Conservation (phyloP, 2,113 vertebrate species). For the Pithys albifrons region DNA sequence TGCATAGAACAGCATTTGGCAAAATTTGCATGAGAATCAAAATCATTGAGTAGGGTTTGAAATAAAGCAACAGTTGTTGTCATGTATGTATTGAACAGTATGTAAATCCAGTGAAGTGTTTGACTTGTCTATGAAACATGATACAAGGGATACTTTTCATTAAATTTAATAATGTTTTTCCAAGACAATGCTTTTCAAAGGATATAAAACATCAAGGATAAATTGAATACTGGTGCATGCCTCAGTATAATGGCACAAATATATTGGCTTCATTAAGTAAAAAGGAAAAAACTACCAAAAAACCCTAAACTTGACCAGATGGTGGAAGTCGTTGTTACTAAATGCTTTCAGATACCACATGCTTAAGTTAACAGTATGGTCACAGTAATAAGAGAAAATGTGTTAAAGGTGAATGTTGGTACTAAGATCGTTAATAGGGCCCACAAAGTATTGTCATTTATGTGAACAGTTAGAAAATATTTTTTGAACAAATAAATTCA, state of each 20-base stretch:
- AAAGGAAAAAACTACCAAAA: background rate
- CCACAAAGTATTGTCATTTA: background rate
- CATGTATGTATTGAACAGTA: background rate
- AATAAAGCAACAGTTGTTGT: background rate
- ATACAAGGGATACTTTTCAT: background rate
- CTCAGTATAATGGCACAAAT: background rate
- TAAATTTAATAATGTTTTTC: background rate
- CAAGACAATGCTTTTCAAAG: background rate
- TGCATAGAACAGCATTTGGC: background rate
- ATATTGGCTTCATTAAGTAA: background rate
- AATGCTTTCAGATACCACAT: background rate
- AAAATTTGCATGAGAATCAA: background rate
- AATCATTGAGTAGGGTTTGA: background rate
- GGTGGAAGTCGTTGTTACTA: background rate
- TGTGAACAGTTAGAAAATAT: background rate
- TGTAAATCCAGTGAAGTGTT: background rate
- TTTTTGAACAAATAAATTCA: background rate
- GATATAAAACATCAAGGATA: background rate
- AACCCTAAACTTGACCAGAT: background rate
- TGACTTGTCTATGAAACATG: background rate
- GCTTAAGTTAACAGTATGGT: background rate
- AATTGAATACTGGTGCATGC: background rate
- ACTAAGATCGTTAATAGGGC: background rate
- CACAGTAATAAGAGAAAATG: background rate
- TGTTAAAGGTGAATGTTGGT: background rate